Evolutionary conservation across 2,797 vertebrate genomes (phyloP), one percentile per base, ranked within the genome.

Genomic region (Erethizon dorsatum): DNA sequence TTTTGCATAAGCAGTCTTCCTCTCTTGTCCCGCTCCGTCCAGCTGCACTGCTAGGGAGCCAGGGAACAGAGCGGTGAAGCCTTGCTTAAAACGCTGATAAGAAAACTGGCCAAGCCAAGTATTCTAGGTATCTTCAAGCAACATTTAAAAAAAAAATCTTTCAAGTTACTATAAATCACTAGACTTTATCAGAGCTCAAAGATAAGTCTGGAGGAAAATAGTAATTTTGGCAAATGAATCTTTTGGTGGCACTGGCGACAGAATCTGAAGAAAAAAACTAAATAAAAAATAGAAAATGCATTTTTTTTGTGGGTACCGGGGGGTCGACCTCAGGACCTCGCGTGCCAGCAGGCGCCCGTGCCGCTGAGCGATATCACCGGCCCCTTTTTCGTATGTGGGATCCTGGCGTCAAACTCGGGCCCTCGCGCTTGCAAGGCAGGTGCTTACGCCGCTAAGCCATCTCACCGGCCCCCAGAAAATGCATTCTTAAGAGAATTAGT

Each of bases 181-280:
- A 71, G 87, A 57, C 18, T 88, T 88, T 92, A 65, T 52, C 18
- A 59, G 61, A 80, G 33, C 37, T 83, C 87, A 75, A 67, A 83
- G 50, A 83, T 5, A 59, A 37, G 4, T 88, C 88, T 50, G 41
- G 50, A 67, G 45, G 31, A 45, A 41, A 73, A 73, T 31, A 50
- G 90, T 67, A 92, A 83, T 92, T 73, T 69, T 83, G 84, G 47
- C 13, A 83, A 92, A 50, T 91, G 50, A 67, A 15, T 75, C 28
- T 14, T 61, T 90, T 45, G 18, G 26, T 80, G 26, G 54, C 24
- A 71, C 22, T 83, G 52, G 47, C 61, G 6, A 83, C 9, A 65
- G 52, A 88, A 83, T 75, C 14, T 77, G 59, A 78, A 77, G 82
- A 88, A n/a, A 54, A 37, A 65, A 33, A 8, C 63, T 73, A 80